Evolutionary conservation across 2,797 vertebrate species (phyloP).

Genomic region (Lepidocolaptes lacrymiger): DNA sequence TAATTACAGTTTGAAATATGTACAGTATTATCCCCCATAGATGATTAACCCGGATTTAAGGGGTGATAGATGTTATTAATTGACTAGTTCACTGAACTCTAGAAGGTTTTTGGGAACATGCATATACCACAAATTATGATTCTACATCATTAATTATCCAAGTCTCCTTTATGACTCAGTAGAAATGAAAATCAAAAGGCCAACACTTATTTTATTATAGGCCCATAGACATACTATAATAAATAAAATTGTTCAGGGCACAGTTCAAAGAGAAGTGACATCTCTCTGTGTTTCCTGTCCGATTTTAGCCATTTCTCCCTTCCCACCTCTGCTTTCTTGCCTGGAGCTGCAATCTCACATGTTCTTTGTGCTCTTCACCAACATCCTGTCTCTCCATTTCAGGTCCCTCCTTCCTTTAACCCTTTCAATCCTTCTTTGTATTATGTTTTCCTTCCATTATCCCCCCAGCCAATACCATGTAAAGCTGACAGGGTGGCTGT

Average conservation of each 20-base stretch:
- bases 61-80: constrained; percentile 33
- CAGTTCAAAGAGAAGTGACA: background rate
- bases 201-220: background rate
- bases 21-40: background rate
- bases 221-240: background rate
- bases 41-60: constrained; percentile 43
- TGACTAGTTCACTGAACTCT: constrained; percentile 36
- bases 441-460: background rate
- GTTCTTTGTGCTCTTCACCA: background rate
- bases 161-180: constrained; percentile 13
- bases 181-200: constrained; percentile 10
- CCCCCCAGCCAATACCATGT: fast-evolving
- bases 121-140: background rate
- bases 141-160: background rate
- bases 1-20: constrained; percentile 37
- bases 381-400: fast-evolving
- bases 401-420: background rate
- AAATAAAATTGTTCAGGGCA: background rate
- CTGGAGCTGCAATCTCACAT: fast-evolving
- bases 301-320: background rate
- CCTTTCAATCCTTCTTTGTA: background rate
- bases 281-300: background rate
- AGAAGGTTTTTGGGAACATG: constrained; percentile 3
- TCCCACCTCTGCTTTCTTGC: background rate
- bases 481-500: background rate